Evolutionary conservation across 2,113 vertebrate species (phyloP).

Genomic region (Corythaixoides concolor): DNA sequence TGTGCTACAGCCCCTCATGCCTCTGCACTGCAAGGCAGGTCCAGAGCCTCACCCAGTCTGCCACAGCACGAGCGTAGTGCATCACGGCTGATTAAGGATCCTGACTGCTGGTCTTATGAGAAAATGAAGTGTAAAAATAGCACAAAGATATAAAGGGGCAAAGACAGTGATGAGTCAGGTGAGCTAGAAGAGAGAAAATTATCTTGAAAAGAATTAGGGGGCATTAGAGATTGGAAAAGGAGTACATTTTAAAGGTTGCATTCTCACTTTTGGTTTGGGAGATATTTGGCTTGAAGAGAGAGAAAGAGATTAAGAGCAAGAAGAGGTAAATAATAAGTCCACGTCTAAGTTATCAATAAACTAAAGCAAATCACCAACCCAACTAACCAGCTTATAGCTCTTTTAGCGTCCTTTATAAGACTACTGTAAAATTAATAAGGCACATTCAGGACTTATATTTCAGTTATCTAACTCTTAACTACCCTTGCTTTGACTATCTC

Average conservation of each 20-base stretch:
- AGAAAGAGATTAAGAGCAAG: background rate
- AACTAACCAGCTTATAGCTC: background rate
- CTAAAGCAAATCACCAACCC: background rate
- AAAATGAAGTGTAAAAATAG: constrained; percentile 21
- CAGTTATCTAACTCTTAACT: background rate
- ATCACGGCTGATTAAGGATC: background rate
- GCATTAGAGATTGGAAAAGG: background rate
- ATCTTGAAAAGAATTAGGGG: background rate
- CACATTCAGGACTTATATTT: background rate
- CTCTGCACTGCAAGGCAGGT: background rate
- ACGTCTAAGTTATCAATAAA: background rate
- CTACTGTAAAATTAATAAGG: background rate
- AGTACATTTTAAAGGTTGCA: background rate
- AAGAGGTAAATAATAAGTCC: background rate
- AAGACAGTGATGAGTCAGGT: background rate
- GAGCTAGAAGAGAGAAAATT: background rate
- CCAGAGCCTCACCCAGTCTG: background rate
- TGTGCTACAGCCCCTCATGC: background rate
- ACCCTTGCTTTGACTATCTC: background rate
- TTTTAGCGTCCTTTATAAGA: background rate
- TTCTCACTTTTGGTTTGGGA: background rate
- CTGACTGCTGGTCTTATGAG: background rate
- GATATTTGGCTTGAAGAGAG: background rate
- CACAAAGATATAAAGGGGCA: background rate
- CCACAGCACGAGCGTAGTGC: background rate